A percentile compares a stretch with the other conserved stretches of the same genome.
These are phyloP conservation scores for Sciurus carolinensis DNA, from an alignment of 2,797 vertebrate species.

Conservation along the genomic window DNA sequence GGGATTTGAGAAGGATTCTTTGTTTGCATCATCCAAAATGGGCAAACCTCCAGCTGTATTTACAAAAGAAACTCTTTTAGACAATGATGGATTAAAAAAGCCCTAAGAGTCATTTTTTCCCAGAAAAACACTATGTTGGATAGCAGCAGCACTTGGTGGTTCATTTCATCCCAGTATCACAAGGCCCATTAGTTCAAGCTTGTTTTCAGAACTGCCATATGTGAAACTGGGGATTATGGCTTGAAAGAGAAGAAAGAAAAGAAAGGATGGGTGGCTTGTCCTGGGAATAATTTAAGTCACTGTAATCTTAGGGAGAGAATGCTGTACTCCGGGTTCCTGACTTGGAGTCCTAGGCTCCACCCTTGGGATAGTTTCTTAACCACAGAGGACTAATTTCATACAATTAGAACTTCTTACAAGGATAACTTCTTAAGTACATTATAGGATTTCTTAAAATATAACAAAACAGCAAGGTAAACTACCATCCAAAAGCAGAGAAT, in stretches of 20 bases:
- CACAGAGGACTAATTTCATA: neutral
- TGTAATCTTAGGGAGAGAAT: neutral
- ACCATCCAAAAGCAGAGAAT: neutral
- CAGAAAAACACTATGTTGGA: neutral
- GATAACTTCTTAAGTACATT: conserved; percentile 51
- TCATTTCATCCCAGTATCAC: conserved; percentile 44
- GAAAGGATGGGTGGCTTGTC: neutral
- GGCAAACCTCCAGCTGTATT: conserved; percentile 50
- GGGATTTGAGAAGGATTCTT: conserved; percentile 27
- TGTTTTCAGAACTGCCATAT: conserved; percentile 38
- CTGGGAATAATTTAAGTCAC: neutral
- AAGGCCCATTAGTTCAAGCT: neutral
- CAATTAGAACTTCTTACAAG: conserved; percentile 32
- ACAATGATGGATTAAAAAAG: conserved; percentile 32
- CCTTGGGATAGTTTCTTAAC: neutral
- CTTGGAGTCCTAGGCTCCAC: neutral
- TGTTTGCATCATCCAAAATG: conserved; percentile 44
- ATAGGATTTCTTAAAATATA: conserved; percentile 49
- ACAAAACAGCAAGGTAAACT: conserved; percentile 39
- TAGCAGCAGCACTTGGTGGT: neutral
- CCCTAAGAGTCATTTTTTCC: neutral
- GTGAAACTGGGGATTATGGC: conserved; percentile 9
- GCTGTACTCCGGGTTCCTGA: neutral
- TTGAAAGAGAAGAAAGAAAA: conserved; percentile 43
- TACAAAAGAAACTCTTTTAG: conserved; percentile 51